phyloP scores from a whole-genome alignment of 2,797 vertebrate genomes.

The Crenichthys baileyi region DNA sequence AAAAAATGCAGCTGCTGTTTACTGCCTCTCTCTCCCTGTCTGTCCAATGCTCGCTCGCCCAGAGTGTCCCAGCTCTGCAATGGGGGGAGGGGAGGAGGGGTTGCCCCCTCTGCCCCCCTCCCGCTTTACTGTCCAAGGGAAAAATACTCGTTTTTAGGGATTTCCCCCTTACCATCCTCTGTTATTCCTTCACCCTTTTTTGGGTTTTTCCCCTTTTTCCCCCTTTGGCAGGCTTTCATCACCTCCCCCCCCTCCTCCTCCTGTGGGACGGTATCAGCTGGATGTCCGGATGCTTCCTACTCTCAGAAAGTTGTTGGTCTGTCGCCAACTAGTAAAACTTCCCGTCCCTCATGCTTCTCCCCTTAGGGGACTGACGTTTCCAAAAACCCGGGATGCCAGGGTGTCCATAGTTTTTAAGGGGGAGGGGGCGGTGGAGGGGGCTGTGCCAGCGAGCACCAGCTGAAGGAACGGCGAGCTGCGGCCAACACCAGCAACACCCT shows the following conservation, averaged over 20 bases:
- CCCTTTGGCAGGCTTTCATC: slow-evolving; percentile 15
- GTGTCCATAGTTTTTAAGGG: slow-evolving; percentile 66
- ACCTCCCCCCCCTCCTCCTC: slow-evolving; percentile 2
- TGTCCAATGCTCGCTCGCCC: slow-evolving; percentile 31
- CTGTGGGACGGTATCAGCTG: background rate
- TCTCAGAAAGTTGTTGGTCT: slow-evolving; percentile 31
- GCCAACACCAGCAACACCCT: slow-evolving; percentile 21
- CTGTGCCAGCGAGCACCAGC: slow-evolving; percentile 31
- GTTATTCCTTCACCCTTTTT: background rate
- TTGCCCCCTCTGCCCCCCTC: slow-evolving; percentile 22
- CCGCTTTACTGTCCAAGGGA: slow-evolving; percentile 22
- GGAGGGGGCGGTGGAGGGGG: slow-evolving; percentile 23
- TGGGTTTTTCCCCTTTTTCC: background rate
- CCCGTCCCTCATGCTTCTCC: background rate
- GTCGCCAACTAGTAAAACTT: slow-evolving; percentile 27
- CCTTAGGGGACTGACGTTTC: background rate
- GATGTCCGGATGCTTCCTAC: background rate
- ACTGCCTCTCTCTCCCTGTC: slow-evolving; percentile 16
- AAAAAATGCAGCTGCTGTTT: slow-evolving; percentile 4
- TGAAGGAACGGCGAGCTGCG: slow-evolving; percentile 52
- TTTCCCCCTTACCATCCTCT: slow-evolving; percentile 2
- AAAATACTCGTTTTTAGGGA: slow-evolving; percentile 15
- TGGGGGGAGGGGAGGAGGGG: slow-evolving; percentile 14
- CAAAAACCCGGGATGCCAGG: slow-evolving; percentile 61
- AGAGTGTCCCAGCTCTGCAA: slow-evolving; percentile 35